phyloP scores from a whole-genome alignment of 2,888 invertebrate species.

The Drosophila paramelanica region DNA sequence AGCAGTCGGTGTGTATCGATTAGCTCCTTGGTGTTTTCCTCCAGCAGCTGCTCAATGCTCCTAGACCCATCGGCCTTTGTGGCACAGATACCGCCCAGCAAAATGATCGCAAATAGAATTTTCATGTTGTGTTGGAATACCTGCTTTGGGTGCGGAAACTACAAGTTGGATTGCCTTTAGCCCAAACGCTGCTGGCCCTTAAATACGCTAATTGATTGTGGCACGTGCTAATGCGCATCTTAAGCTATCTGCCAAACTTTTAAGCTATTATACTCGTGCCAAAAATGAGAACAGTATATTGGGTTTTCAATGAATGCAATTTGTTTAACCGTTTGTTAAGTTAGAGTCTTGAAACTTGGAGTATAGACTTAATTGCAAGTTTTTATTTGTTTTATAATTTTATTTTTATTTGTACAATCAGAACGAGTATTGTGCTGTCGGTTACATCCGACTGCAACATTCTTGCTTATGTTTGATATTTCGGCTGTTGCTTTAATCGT shows the following conservation, averaged over 20 bases:
- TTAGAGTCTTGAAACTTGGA: too few relatives aligned
- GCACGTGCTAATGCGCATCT: conserved; percentile 47
- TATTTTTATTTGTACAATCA: too few relatives aligned
- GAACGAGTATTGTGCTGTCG: too few relatives aligned
- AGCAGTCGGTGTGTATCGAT: conserved; percentile 41
- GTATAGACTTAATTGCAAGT: too few relatives aligned
- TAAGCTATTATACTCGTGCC: too few relatives aligned
- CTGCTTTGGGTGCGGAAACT: conserved; percentile 18
- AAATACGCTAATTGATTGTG: conserved; percentile 39
- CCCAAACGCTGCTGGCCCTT: conserved; percentile 28
- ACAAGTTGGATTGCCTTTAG: conserved; percentile 34
- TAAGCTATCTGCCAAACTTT: conserved; percentile 30
- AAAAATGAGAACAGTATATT: too few relatives aligned
- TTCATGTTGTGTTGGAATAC: conserved; percentile 43
- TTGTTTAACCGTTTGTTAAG: too few relatives aligned
- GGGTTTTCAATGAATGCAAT: background rate
- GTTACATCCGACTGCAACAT: too few relatives aligned
- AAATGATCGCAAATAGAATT: conserved; percentile 29
- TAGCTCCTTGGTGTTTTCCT: conserved; percentile 40
- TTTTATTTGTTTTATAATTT: too few relatives aligned
- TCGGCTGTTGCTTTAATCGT: conserved; percentile 1
- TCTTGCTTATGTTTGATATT: conserved; percentile 1
- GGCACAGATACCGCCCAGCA: conserved; percentile 20
- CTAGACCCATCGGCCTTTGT: background rate
- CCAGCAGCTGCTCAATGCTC: conserved; percentile 28